Evolutionary conservation across 2,113 vertebrate genomes (phyloP).

Genomic region (Hemiscyllium ocellatum): DNA sequence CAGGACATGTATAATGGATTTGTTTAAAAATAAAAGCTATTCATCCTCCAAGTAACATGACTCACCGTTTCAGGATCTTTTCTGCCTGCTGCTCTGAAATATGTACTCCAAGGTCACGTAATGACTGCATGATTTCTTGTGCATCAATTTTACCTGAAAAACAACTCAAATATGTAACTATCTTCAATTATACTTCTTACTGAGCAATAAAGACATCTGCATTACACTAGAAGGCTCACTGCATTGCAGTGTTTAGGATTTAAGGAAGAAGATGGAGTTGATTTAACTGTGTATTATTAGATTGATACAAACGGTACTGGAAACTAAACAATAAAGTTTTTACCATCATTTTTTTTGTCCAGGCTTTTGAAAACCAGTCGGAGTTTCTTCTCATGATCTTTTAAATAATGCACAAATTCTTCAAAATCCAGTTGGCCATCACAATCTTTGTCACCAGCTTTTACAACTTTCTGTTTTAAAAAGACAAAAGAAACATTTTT

Average conservation of each 20-base stretch:
- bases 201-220: neutral
- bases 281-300: neutral
- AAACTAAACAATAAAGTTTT: constrained; percentile 35
- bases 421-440: constrained; percentile 93
- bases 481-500: constrained; percentile 30
- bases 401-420: constrained; percentile 91
- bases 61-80: constrained; percentile 87
- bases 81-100: constrained; percentile 93
- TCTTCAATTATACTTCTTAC: neutral
- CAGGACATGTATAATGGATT: neutral
- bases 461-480: constrained; percentile 80
- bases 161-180: neutral
- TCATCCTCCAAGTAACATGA: neutral
- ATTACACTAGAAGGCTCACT: no score
- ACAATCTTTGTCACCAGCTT: constrained; percentile 87
- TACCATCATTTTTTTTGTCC: constrained; percentile 94
- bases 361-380: constrained; percentile 89
- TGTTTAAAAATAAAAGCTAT: neutral
- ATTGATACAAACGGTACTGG: neutral
- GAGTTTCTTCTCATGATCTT: constrained; percentile 92
- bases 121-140: constrained; percentile 90
- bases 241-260: neutral
- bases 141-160: constrained; percentile 77
- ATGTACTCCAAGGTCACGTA: constrained; percentile 83
- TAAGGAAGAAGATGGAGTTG: neutral